phyloP scores from a whole-genome alignment of 1,140 invertebrate genomes.

The Pseudomyrmex concolor region DNA sequence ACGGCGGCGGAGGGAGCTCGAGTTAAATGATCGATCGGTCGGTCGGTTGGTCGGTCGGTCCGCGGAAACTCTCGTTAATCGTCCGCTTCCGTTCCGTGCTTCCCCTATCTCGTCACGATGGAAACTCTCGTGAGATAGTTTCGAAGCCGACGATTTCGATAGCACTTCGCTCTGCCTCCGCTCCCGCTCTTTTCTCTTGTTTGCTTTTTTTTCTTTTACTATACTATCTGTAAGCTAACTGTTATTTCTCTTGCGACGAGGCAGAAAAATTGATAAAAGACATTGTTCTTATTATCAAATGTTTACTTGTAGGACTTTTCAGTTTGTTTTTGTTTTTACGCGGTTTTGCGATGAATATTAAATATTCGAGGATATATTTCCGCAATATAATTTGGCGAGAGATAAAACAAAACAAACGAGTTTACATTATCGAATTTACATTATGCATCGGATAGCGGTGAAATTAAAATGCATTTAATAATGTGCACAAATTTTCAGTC shows the following conservation, averaged over 20 bases:
- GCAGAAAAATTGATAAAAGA: constrained; percentile 65
- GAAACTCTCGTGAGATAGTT: constrained; percentile 67
- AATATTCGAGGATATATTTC: constrained; percentile 20
- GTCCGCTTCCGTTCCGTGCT: constrained; percentile 69
- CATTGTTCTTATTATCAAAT: constrained; percentile 45
- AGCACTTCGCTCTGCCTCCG: not conserved
- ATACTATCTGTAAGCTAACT: not conserved
- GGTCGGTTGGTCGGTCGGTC: constrained; percentile 70
- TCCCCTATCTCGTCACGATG: constrained; percentile 44
- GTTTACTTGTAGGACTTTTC: constrained; percentile 42
- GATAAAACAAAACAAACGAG: constrained; percentile 29
- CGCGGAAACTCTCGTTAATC: constrained; percentile 76
- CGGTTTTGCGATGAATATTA: not conserved
- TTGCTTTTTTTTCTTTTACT: not conserved
- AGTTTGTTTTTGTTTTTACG: not conserved
- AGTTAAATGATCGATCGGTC: constrained; percentile 46
- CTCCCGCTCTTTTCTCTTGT: not conserved
- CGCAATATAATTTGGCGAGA: not conserved
- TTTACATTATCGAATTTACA: constrained; percentile 29
- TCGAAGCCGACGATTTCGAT: constrained; percentile 55
- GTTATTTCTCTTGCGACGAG: constrained; percentile 30
- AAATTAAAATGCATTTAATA: constrained; percentile 13
- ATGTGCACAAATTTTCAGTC: constrained; percentile 25
- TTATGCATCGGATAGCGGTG: constrained; percentile 7
- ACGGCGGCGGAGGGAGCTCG: constrained; percentile 11